phyloP scores from a whole-genome alignment of 2,113 vertebrate genomes.

The Eulemur rufifrons region DNA sequence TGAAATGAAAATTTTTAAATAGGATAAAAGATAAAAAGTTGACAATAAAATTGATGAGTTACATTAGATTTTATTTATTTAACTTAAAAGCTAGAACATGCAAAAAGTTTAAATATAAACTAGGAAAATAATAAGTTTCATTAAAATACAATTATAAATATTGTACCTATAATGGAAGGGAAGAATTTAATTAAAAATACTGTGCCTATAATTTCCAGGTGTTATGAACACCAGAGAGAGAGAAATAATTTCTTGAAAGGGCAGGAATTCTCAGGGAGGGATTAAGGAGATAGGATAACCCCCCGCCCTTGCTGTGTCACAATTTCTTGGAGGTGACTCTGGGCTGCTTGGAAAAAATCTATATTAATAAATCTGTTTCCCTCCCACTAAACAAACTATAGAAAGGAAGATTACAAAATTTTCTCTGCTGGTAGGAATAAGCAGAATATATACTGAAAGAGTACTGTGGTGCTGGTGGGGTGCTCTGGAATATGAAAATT shows the following conservation, averaged over 20 bases:
- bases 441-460: neutral
- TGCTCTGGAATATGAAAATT: neutral
- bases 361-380: neutral
- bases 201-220: neutral
- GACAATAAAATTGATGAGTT: neutral
- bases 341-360: neutral
- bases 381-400: neutral
- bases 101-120: neutral
- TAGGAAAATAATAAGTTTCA: constrained; percentile 23
- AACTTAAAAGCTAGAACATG: neutral
- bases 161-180: neutral
- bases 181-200: neutral
- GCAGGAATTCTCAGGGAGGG: neutral
- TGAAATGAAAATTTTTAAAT: neutral
- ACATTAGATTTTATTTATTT: neutral
- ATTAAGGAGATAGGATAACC: neutral
- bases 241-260: neutral
- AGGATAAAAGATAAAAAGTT: neutral
- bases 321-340: neutral
- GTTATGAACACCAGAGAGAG: neutral
- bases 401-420: neutral
- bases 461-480: neutral
- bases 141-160: neutral
- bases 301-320: neutral
- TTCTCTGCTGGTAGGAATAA: neutral